Base-by-base conservation (phyloP, 2,113 vertebrate genomes). In the Monopterus albus region DNA sequence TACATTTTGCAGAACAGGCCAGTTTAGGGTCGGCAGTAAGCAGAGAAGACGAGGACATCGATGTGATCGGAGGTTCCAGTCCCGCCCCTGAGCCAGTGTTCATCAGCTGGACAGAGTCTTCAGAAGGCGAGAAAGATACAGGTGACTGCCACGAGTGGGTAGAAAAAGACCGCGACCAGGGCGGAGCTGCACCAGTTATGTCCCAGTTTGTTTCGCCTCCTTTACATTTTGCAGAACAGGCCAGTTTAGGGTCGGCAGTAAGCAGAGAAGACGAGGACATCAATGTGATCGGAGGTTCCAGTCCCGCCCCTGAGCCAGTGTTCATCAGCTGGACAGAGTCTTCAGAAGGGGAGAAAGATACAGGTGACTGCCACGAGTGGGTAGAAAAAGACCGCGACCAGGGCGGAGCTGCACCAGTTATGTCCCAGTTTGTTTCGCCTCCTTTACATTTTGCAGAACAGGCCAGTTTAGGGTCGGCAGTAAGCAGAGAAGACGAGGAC, bases 241-340 rank as follows among this genome's bases (percentile, higher is more conserved):
- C 18, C 21, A 18, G 5, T 0, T 12, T 8, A 7, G 45, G 17
- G 3, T 40, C 69, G 3, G 9, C 25, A 9, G 63, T 29, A 53
- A 68, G 55, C 61, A 17, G 45, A 21, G 71, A 53, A 2, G 82
- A 89, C 0, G 85, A 89, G 2, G 83, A 83, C 33, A 42, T 92
- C 0, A 91, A 93, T 20, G 89, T 92, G 49, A 46, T 80, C 3
- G 87, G 83, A 57, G 73, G 65, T 2, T 79, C 46, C 17, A 72
- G 83, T 51, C 76, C 84, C 1, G 1, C 14, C 8, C 84, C 83
- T 1, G 69, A 77, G 8, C 72, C 74, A 0, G 50, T 75, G 25
- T 17, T 43, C 6, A 71, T 84, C 39, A 66, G 3, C 68, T 79
- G 78, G 83, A 72, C 51, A 0, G 64, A 72, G 47, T 75, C 69